Evolutionary conservation across 2,888 invertebrate species (phyloP).

Genomic region (Metellina segmentata): DNA sequence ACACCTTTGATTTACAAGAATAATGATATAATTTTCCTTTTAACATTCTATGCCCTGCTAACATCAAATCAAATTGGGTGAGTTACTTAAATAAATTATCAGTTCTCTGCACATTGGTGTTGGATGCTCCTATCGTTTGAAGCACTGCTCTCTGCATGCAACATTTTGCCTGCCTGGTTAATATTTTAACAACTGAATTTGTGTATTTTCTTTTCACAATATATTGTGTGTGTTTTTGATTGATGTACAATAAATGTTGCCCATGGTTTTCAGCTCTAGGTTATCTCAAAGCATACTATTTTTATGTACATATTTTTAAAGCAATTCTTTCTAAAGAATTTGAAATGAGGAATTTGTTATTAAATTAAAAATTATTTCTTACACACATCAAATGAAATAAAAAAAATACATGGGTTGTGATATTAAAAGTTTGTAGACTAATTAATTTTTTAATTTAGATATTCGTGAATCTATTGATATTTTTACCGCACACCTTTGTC

Average conservation of each 20-base stretch:
- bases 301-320: neutral
- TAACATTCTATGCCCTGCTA: slow-evolving; percentile 69
- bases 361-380: no score
- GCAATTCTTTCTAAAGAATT: neutral
- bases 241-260: neutral
- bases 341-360: no score
- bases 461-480: no score
- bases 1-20: neutral
- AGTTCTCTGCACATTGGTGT: slow-evolving; percentile 58
- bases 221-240: neutral
- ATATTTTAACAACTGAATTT: neutral
- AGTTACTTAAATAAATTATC: slow-evolving; percentile 55
- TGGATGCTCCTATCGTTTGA: slow-evolving; percentile 51
- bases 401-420: no score
- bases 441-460: no score
- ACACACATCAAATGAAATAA: no score
- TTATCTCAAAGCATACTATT: neutral
- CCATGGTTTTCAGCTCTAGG: neutral
- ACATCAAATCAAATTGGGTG: slow-evolving; percentile 69
- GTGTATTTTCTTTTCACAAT: neutral
- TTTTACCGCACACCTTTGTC: no score
- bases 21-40: slow-evolving; percentile 63
- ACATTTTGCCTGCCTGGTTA: slow-evolving; percentile 31
- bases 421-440: no score
- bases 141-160: slow-evolving; percentile 55